Base-by-base conservation (phyloP, 2,113 vertebrate genomes). In the Martes martes region DNA sequence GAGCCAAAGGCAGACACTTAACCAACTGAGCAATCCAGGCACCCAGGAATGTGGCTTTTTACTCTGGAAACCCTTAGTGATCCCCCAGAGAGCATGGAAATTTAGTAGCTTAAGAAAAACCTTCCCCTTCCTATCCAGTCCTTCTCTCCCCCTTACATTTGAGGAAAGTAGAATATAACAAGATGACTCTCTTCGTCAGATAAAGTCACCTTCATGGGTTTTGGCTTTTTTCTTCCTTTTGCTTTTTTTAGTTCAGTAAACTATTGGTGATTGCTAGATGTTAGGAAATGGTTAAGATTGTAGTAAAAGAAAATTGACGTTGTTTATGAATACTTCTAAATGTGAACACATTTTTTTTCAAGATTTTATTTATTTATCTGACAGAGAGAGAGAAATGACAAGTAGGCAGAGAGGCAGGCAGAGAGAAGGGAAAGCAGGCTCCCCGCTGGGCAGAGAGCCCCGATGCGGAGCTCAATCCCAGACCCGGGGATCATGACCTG, bases 81-180 rank as follows among this genome's bases (percentile, higher is more conserved):
- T 57, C 2, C 45, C 15, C 47, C 36, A 16, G 19, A 31, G 42
- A 89, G 3, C 18, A 18, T 19, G 6, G 65, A 24, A 14, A 50
- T 80, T 69, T 85, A 31, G 61, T 47, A 80, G 39, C 1, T 89
- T 57, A 85, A 61, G 26, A 88, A 78, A 31, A 80, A 67, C 11
- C 9, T 13, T 76, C 24, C 39, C 79, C 15, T 24, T 80, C 26
- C 14, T 82, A 0, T 36, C 59, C 1, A 6, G 24, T 69, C 6
- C 1, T 89, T 83, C 33, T 81, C n/a, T 69, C 45, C 57, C 61
- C 71, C 52, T 76, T 69, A 50, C 7, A n/a, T 47, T 4, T 89
- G 33, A 96, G 19, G n/a, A 91, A 93, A 71, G 50, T 42, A 59
- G 63, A 93, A 69, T 91, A 89, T 88, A 82, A 76, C 19, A 96